Base-by-base conservation (phyloP, 1,140 invertebrate genomes). In the Bilobella aurantiaca region DNA sequence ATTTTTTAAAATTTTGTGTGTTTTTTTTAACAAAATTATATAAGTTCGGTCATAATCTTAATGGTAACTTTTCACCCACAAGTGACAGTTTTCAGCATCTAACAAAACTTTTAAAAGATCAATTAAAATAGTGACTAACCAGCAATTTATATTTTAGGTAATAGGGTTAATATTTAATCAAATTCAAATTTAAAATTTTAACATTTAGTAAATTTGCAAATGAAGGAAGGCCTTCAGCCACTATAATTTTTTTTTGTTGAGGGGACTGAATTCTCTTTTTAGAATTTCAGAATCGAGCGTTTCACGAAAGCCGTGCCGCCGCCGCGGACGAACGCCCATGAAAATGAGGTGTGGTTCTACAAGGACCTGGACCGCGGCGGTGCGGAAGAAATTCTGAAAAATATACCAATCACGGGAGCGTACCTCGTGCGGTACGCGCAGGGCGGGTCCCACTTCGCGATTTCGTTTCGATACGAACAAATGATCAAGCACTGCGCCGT, bases 401-500 rank as follows among this genome's bases (percentile, higher is more conserved):
- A 87, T 70, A 83, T 93, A 32, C 86, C 85, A 57, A 84, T 83
- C 0, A 90, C 96, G 78, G 93, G 93, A 1, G 91, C 93, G 1
- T 98, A 95, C 78, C 78, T 98, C 32, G 90, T 98, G 14, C 57
- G 66, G 1, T 63, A 63, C 62, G 23, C 62, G 12, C 16, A 34
- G 18, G 46, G 31, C 3, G 47, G 47, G 14, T 28, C 47, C 3
- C 8, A 21, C n/a, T 56, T 56, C 23, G 47, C 32, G 18, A 57
- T 58, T 2, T 64, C 60, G 1, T 62, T 62, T 29, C 3, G 91
- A 74, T 90, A 89, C 27, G 91, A 95, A 74, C 87, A 87, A 25
- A 89, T 92, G 78, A 94, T 96, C 58, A 97, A 96, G 75, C 93
- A 97, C 75, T 98, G 95, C 77, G 83, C 91, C 60, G 91, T 98